Conservation (phyloP, 2,888 invertebrate species). For the Apamea monoglypha region DNA sequence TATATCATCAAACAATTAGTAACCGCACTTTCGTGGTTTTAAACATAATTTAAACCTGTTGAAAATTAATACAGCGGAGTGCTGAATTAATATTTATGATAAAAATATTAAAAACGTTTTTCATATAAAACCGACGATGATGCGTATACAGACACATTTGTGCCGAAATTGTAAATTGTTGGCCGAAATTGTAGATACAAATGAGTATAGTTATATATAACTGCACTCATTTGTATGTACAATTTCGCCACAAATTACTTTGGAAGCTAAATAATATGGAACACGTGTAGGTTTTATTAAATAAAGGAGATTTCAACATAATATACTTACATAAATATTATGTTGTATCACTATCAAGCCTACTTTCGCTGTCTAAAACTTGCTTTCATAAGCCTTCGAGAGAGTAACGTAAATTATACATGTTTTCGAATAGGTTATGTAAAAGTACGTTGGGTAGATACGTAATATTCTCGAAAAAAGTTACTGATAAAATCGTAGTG, state of each 20-base stretch:
- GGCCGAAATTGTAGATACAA: too few relatives aligned
- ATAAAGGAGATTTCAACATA: neutral
- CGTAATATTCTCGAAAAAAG: neutral
- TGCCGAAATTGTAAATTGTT: too few relatives aligned
- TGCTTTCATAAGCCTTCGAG: neutral
- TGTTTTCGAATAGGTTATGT: neutral
- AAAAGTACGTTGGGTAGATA: neutral
- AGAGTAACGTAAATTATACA: neutral
- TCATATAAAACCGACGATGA: neutral
- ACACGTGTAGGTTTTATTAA: conserved; percentile 13
- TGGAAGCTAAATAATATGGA: neutral
- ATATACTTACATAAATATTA: neutral
- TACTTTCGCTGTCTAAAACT: neutral
- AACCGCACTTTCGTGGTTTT: conserved; percentile 30
- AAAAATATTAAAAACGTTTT: conserved; percentile 1
- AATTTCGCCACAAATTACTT: neutral
- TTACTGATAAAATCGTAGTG: conserved; percentile 1
- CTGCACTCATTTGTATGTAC: neutral
- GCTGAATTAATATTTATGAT: conserved; percentile 15
- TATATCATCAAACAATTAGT: conserved; percentile 18
- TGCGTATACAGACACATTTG: neutral
- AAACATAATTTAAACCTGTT: conserved; percentile 28
- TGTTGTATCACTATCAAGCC: neutral
- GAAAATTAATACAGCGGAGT: conserved; percentile 27
- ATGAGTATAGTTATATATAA: too few relatives aligned